Evolutionary conservation across 2,113 vertebrate species (phyloP).

Genomic region (Psephotus haematonotus): DNA sequence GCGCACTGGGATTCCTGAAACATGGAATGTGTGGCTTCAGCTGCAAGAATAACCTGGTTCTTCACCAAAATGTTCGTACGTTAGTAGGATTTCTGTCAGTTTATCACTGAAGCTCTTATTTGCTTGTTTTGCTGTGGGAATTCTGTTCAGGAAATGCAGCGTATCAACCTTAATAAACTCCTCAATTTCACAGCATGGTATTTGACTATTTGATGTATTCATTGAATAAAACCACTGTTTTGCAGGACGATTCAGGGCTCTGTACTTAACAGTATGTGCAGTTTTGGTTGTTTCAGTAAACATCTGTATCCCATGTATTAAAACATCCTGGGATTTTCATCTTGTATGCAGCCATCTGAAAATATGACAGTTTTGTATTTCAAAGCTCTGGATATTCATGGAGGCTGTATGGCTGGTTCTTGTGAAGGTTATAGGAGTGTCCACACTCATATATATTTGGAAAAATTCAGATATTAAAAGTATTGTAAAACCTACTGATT

Average conservation of each 20-base stretch:
- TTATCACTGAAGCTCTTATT: background rate
- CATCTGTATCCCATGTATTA: background rate
- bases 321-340: background rate
- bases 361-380: background rate
- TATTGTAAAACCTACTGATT: background rate
- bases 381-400: background rate
- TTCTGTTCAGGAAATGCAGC: background rate
- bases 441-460: background rate
- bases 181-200: conserved; percentile 2
- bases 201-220: background rate
- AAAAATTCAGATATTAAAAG: background rate
- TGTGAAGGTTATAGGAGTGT: background rate
- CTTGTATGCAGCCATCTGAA: background rate
- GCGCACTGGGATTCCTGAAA: background rate
- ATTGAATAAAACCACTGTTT: conserved; percentile 23
- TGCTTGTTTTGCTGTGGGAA: conserved; percentile 3
- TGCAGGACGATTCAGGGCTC: background rate
- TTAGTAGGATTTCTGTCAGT: background rate
- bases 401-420: background rate
- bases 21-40: background rate
- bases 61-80: background rate
- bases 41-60: background rate
- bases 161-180: conserved; percentile 16
- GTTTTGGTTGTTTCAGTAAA: background rate
- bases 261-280: background rate